phyloP scores from a whole-genome alignment of 2,113 vertebrate species.

The Rhinoptilus africanus region DNA sequence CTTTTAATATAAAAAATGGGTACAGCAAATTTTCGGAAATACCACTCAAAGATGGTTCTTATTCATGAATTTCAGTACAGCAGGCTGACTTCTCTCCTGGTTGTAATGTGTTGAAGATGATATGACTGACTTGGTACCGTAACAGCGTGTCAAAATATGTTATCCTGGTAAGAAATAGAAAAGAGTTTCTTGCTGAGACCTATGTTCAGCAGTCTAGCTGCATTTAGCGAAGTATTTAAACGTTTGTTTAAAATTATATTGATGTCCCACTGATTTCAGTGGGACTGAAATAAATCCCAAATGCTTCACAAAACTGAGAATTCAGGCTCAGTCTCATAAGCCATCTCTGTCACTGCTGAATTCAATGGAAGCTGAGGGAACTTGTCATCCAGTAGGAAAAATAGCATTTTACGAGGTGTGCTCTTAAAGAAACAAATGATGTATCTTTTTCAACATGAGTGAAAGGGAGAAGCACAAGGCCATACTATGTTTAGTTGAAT shows the following conservation, averaged over 20 bases:
- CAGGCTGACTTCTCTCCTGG: not conserved
- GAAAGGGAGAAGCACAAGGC: not conserved
- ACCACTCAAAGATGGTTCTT: not conserved
- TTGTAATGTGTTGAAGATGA: not conserved
- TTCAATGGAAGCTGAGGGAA: not conserved
- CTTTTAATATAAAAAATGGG: not conserved
- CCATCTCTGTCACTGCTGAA: not conserved
- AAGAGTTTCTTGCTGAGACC: not conserved
- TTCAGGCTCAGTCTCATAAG: not conserved
- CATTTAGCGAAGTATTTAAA: not conserved
- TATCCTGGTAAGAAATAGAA: not conserved
- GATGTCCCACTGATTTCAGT: not conserved
- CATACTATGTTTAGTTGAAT: not conserved
- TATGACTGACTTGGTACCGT: not conserved
- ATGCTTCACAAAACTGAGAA: not conserved
- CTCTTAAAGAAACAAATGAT: not conserved
- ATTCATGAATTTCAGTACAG: not conserved
- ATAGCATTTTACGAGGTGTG: not conserved
- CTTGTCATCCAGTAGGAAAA: not conserved
- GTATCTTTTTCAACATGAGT: not conserved
- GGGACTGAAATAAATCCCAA: not conserved
- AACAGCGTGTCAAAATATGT: slow-evolving; percentile 9
- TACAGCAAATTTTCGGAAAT: not conserved
- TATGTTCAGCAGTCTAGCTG: not conserved
- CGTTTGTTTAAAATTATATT: slow-evolving; percentile 6